Evolutionary conservation across 2,113 vertebrate species (phyloP), one percentile per base, ranked within the genome.

Genomic region (Myrmecobius fasciatus): DNA sequence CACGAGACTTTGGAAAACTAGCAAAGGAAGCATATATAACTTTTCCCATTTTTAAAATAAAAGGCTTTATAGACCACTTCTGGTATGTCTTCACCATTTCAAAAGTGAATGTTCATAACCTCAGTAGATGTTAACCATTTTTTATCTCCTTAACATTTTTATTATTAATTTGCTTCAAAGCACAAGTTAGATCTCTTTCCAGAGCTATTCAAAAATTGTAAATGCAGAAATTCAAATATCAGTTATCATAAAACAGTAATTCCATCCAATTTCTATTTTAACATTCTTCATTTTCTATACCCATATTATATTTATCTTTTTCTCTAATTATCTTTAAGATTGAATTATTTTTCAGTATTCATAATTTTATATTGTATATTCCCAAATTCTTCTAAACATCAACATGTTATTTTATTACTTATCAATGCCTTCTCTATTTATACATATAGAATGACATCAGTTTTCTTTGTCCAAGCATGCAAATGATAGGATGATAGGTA

Each of bases 1-100:
- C 9, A 94, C 31, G 54, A 31, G 3, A 92, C 46, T 96, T 46
- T 60, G n/a, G 93, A 96, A 96, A 48, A n/a, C 24, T 52, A 49
- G 14, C 10, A 10, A 83, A 47, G 0, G 7, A 91, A 5, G 4
- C 83, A 48, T 31, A 91, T 83, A 95, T 88, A 91, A 92, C 47
- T 8, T 0, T 53, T 94, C 52, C 89, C 31, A 89, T 26, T 90
- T 91, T 88, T 43, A 17, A 43, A 0, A 60, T 7, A 20, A 52
- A 93, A 91, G 31, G 46, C 17, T 25, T 60, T 22, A 94, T 89
- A 48, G 83, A 47, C 90, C 6, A 31, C 14, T 52, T 46, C 56
- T 91, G 92, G 52, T 91, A 28, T 56, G 48, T 2, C 56, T 3
- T 43, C 1, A 3, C 8, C 24, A 0, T 88, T 90, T 92, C n/a